A percentile compares a stretch with the other conserved stretches of the same genome.
These are phyloP conservation scores for Halictus quadricinctus DNA, from an alignment of 2,888 invertebrate species.

Conservation along the genomic window DNA sequence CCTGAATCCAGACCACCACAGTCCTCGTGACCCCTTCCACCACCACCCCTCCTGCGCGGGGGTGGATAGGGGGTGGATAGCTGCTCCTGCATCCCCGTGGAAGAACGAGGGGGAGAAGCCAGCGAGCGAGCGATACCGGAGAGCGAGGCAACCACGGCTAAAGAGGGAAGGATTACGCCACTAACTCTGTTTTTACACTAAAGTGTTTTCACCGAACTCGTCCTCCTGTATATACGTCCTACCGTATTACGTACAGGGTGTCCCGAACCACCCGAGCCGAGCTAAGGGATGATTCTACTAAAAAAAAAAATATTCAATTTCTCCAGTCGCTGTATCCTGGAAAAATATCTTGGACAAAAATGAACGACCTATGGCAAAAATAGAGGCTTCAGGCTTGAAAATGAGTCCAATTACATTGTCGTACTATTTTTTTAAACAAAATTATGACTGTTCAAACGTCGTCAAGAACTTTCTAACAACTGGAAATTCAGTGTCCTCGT, in stretches of 20 bases:
- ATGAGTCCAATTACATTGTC: no score
- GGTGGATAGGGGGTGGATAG: constrained; percentile 36
- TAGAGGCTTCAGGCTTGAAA: background rate
- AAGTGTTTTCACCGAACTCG: constrained; percentile 71
- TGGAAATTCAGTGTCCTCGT: no score
- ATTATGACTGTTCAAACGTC: no score
- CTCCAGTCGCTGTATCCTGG: background rate
- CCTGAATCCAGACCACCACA: constrained; percentile 68
- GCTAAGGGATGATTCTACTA: background rate
- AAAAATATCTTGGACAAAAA: background rate
- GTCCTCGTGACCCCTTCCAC: constrained; percentile 55
- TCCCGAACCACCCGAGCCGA: background rate
- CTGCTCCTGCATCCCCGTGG: constrained; percentile 50
- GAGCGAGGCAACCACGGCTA: constrained; percentile 23
- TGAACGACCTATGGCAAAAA: background rate
- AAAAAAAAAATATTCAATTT: background rate
- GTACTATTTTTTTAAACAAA: no score
- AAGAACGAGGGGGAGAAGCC: constrained; percentile 39
- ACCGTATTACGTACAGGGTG: background rate
- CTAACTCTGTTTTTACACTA: constrained; percentile 77
- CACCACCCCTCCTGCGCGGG: background rate
- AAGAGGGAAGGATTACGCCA: constrained; percentile 73
- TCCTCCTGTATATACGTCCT: background rate
- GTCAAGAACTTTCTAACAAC: no score
- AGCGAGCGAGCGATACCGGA: constrained; percentile 21